phyloP scores from a whole-genome alignment of 2,888 invertebrate species.

The Sympetrum striolatum region DNA sequence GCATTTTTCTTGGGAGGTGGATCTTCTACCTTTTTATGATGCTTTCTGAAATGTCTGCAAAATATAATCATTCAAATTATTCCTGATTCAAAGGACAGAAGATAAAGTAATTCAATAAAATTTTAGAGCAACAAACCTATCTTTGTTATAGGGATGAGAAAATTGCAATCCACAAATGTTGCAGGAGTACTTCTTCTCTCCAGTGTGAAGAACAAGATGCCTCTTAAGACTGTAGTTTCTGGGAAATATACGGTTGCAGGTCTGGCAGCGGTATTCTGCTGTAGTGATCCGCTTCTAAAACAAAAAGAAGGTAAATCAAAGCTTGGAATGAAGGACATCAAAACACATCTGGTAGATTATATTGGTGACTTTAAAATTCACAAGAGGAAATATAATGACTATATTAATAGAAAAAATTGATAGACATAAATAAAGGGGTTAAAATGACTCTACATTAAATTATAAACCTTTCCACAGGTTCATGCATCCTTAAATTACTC shows the following conservation, averaged over 20 bases:
- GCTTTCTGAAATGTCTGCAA: conserved; percentile 47
- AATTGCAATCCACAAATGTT: conserved; percentile 54
- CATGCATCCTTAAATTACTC: too few species aligned
- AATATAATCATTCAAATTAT: neutral
- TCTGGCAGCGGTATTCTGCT: conserved; percentile 53
- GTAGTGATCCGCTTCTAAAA: neutral
- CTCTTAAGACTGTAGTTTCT: conserved; percentile 56
- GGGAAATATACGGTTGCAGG: conserved; percentile 56
- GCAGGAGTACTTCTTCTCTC: conserved; percentile 52
- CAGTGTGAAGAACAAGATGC: conserved; percentile 54
- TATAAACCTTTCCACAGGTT: too few species aligned
- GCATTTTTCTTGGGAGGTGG: neutral
- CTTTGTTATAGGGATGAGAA: conserved; percentile 53
- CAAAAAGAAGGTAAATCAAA: neutral
- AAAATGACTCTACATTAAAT: too few species aligned
- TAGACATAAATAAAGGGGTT: too few species aligned
- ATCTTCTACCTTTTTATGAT: conserved; percentile 45
- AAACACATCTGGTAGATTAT: too few species aligned
- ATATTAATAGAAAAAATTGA: too few species aligned
- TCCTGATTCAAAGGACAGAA: neutral
- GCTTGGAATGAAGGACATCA: neutral
- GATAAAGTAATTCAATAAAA: neutral
- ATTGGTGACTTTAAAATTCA: too few species aligned
- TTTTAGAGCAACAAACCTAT: conserved; percentile 36
- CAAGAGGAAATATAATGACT: too few species aligned